These are phyloP conservation scores for Latrodectus geometricus DNA, from an alignment of 1,140 invertebrate genomes.

Conservation along the genomic window DNA sequence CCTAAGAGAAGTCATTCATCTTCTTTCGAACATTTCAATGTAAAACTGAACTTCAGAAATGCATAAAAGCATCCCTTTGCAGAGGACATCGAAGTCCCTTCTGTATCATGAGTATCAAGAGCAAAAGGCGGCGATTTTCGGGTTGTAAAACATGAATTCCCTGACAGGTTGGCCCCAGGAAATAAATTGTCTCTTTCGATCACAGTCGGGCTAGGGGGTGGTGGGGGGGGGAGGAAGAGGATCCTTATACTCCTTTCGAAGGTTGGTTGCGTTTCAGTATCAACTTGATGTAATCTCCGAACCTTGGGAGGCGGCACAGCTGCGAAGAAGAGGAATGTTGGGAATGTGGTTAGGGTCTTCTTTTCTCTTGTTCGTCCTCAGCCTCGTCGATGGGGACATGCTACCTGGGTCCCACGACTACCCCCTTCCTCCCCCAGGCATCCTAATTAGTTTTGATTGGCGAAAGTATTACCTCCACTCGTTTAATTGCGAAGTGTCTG, in stretches of 20 bases:
- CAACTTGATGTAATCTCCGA: slow-evolving; percentile 27
- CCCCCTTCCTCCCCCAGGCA: background rate
- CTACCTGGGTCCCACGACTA: background rate
- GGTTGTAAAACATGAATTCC: slow-evolving; percentile 53
- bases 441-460: slow-evolving; percentile 1
- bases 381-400: background rate
- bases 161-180: slow-evolving; percentile 42
- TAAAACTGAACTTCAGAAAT: background rate
- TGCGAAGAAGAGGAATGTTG: slow-evolving; percentile 29
- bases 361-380: background rate
- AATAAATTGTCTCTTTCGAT: slow-evolving; percentile 49
- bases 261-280: background rate
- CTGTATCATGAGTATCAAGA: background rate
- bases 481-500: background rate
- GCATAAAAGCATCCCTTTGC: background rate
- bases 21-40: no score
- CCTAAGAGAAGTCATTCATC: no score
- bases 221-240: slow-evolving; percentile 8
- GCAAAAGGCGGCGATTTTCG: slow-evolving; percentile 20
- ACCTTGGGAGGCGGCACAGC: slow-evolving; percentile 36
- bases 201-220: slow-evolving; percentile 9
- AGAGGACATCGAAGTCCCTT: background rate
- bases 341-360: slow-evolving; percentile 30
- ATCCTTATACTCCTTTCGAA: background rate
- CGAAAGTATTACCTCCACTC: background rate